Evolutionary conservation across 2,888 invertebrate genomes (phyloP).

Genomic region (Labia minor): DNA sequence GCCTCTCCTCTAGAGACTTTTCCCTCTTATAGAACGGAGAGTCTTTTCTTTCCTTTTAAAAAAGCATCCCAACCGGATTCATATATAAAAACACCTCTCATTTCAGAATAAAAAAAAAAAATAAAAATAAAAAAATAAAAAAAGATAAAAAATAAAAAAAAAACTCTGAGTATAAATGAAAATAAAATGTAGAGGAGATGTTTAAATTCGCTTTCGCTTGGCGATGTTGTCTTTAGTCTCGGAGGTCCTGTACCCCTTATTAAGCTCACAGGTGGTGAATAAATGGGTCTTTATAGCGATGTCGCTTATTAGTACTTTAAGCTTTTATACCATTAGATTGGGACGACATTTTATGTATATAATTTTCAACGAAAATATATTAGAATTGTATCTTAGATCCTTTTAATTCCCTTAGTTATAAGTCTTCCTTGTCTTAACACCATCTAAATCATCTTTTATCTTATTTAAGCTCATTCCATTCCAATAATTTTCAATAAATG

Average conservation of each 20-base stretch:
- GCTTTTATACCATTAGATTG: background rate
- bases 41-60: slow-evolving; percentile 13
- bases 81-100: slow-evolving; percentile 13
- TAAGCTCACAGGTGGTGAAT: slow-evolving; percentile 6
- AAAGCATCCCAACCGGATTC: background rate
- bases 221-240: background rate
- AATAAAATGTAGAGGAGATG: background rate
- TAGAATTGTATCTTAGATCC: too few species aligned
- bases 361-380: background rate
- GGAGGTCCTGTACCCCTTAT: background rate
- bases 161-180: background rate
- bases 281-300: background rate
- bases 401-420: too few species aligned
- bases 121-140: too few species aligned
- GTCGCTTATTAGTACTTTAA: background rate
- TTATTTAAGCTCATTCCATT: too few species aligned
- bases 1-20: background rate
- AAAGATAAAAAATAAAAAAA: background rate
- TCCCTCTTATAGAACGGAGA: background rate
- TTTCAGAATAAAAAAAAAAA: background rate
- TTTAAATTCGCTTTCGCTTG: background rate
- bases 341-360: background rate
- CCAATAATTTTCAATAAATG: too few species aligned
- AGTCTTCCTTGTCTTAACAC: too few species aligned
- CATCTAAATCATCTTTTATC: too few species aligned